These are phyloP conservation scores for Atopsyche davidsoni DNA, from an alignment of 1,140 invertebrate genomes.

Conservation along the genomic window DNA sequence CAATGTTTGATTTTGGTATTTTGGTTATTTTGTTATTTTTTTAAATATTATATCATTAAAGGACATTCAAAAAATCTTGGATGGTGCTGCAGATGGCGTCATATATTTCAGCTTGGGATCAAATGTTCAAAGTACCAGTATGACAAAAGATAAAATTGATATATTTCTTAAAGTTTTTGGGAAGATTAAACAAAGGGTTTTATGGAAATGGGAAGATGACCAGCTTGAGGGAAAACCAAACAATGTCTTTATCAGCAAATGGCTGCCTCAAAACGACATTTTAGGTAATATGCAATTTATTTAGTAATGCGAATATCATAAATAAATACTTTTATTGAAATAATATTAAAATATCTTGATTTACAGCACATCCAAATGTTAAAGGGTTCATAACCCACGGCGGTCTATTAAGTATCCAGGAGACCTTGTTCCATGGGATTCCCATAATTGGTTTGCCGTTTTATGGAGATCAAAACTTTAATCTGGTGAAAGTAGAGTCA, in stretches of 20 bases:
- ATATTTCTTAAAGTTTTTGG: constrained; percentile 50
- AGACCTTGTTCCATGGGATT: constrained; percentile 55
- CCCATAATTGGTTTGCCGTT: constrained; percentile 59
- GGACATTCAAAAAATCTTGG: constrained; percentile 52
- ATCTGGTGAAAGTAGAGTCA: constrained; percentile 37
- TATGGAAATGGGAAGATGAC: constrained; percentile 64
- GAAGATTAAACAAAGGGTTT: constrained; percentile 51
- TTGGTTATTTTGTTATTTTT: not conserved
- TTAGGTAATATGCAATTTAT: constrained; percentile 45
- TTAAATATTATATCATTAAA: constrained; percentile 31
- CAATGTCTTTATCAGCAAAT: constrained; percentile 58
- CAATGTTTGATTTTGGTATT: not conserved
- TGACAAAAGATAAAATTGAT: constrained; percentile 45
- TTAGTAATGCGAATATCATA: not conserved
- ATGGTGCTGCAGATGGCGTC: constrained; percentile 51
- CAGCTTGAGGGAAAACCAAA: constrained; percentile 44
- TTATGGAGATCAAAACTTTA: constrained; percentile 52
- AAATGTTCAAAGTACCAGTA: constrained; percentile 48
- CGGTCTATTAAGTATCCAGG: constrained; percentile 55
- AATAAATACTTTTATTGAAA: no score
- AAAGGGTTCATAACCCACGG: constrained; percentile 58
- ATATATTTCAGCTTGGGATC: constrained; percentile 61
- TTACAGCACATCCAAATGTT: constrained; percentile 52
- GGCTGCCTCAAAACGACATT: constrained; percentile 66
- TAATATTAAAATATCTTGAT: not conserved